Evolutionary conservation across 2,888 invertebrate species (phyloP).

Genomic region (Lydus trimaculatus): DNA sequence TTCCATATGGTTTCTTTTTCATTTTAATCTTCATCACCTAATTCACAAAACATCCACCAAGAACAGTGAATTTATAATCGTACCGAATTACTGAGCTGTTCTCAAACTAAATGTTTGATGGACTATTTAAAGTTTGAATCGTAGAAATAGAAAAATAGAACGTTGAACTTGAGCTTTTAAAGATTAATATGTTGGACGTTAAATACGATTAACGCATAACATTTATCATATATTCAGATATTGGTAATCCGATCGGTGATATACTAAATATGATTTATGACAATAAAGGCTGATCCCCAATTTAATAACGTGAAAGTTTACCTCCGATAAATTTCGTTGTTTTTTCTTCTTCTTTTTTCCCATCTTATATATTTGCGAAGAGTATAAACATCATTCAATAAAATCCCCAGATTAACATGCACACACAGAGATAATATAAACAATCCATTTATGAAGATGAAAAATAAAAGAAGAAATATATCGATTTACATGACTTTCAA

Average conservation of each 20-base stretch:
- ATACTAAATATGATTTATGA: conserved; percentile 43
- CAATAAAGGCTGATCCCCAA: conserved; percentile 28
- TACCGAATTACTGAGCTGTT: no score
- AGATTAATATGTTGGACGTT: conserved; percentile 32
- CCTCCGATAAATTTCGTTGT: conserved; percentile 30
- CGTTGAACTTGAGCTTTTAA: conserved; percentile 21
- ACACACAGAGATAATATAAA: background rate
- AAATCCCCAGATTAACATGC: conserved; percentile 29
- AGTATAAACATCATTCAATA: conserved; percentile 26
- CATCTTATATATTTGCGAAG: background rate
- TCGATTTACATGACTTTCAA: background rate
- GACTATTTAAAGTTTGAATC: conserved; percentile 16
- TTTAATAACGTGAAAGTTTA: conserved; percentile 35
- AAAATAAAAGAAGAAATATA: background rate
- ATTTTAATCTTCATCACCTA: no score
- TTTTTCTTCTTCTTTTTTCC: conserved; percentile 13
- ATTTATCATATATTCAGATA: conserved; percentile 39
- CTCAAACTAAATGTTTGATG: no score
- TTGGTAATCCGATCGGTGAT: conserved; percentile 40
- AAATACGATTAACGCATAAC: conserved; percentile 34
- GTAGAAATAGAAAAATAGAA: conserved; percentile 26
- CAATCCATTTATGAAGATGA: background rate
- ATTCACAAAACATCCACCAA: no score
- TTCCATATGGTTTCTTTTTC: no score
- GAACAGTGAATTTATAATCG: no score